Base-by-base conservation (phyloP, 2,797 vertebrate genomes). In the Xenopus petersii region DNA sequence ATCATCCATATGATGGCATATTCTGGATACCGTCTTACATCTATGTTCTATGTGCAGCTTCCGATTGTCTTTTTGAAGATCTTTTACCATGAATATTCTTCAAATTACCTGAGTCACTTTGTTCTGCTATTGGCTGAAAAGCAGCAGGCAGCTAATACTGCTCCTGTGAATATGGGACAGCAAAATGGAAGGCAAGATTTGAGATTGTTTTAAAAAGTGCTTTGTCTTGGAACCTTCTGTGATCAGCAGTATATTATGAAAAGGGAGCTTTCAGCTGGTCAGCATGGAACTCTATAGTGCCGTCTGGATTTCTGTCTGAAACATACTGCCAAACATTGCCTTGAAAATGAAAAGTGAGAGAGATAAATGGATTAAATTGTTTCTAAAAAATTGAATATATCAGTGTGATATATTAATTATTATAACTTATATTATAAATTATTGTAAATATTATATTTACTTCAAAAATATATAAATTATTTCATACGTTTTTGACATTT, bases 321-420 rank as follows among this genome's bases (percentile, higher is more conserved):
- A 93, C 90, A 93, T 92, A 79, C 88, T 91, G 26, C 92, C 92
- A 2, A 93, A 93, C 91, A 93, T 91, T 80, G 91, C 91, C 92
- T 93, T 10, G 0, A 70, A 61, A 81, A 73, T 77, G 76, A 13
- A 67, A 61, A 17, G 48, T 24, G 11, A 17, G 2, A 59, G 64
- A 54, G 5, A 55, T 12, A 48, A 21, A 30, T 30, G 26, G 26
- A 30, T 30, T 30, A 30, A 30, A 30, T 30, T 30, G 26, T 30
- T 30, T 30, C 26, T 30, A 30, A 30, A 15, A 11, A 60, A 60
- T 42, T 42, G 0, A 42, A 42, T 42, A 7, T 6, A 42, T 42
- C 36, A 5, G 36, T 42, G 36, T 42, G 4, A 5, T 42, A 42
- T 42, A 42, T 4, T 4, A 36, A 36, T 36, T 21, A 21, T 21